A percentile compares a stretch with the other conserved stretches of the same genome.
These are phyloP conservation scores for Ctenopoma kingsleyae DNA, from an alignment of 2,797 vertebrate species.

Conservation along the genomic window DNA sequence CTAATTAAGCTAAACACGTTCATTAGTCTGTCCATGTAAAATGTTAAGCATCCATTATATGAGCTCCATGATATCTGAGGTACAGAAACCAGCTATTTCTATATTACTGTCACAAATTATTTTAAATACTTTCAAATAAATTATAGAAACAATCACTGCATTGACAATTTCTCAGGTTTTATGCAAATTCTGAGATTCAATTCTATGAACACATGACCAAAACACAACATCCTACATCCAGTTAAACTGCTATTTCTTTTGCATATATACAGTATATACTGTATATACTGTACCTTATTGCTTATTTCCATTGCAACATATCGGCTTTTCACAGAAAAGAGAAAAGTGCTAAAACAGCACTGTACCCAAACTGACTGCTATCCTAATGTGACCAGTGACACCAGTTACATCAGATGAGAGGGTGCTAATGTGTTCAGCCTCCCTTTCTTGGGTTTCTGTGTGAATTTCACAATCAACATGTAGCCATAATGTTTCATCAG, in stretches of 20 bases:
- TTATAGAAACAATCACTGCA: too few relatives aligned
- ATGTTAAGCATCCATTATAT: not conserved
- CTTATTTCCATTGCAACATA: too few relatives aligned
- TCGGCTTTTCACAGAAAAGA: not conserved
- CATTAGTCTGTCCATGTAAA: not conserved
- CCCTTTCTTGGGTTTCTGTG: slow-evolving; percentile 1
- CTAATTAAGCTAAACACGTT: not conserved
- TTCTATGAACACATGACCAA: not conserved
- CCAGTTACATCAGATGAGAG: slow-evolving; percentile 18
- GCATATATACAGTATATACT: too few relatives aligned
- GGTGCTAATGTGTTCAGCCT: not conserved
- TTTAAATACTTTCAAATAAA: too few relatives aligned
- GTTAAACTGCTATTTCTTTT: not conserved
- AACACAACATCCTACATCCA: not conserved
- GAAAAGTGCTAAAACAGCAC: not conserved
- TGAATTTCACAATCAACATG: slow-evolving; percentile 51
- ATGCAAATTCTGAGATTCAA: too few relatives aligned
- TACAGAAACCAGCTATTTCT: not conserved
- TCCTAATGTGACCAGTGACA: slow-evolving; percentile 10
- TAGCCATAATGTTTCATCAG: slow-evolving; percentile 53
- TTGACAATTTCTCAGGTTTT: too few relatives aligned
- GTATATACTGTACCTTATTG: not conserved
- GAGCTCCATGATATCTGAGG: not conserved
- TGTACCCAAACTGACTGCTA: not conserved
- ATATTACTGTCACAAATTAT: not conserved